Evolutionary conservation across 1,140 invertebrate species (phyloP).

Genomic region (Nephotettix cincticeps): DNA sequence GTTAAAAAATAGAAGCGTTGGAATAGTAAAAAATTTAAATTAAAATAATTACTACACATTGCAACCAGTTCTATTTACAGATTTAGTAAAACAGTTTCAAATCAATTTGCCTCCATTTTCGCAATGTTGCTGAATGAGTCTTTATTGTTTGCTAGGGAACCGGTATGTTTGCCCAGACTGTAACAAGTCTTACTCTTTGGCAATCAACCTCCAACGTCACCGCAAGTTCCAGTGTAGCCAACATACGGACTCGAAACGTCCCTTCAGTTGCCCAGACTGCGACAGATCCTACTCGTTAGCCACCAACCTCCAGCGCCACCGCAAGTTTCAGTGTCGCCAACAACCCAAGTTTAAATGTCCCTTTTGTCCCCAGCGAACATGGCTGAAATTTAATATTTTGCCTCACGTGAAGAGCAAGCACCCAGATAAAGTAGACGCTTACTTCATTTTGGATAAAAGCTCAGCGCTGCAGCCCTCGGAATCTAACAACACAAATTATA

Average conservation of each 20-base stretch:
- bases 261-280: constrained; percentile 46
- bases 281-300: constrained; percentile 53
- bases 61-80: too few relatives aligned
- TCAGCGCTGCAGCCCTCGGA: not conserved
- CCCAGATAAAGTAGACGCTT: not conserved
- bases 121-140: too few relatives aligned
- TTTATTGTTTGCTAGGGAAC: too few relatives aligned
- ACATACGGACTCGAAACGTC: constrained; percentile 51
- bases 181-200: constrained; percentile 52
- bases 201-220: constrained; percentile 54
- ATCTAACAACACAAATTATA: not conserved
- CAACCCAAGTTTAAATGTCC: constrained; percentile 52
- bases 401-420: constrained; percentile 2
- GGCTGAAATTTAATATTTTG: constrained; percentile 50
- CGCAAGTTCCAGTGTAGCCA: constrained; percentile 55
- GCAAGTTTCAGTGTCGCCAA: constrained; percentile 55
- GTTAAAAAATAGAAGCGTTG: too few relatives aligned
- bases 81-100: too few relatives aligned
- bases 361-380: constrained; percentile 51
- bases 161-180: constrained; percentile 45
- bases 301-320: constrained; percentile 54
- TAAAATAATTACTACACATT: too few relatives aligned
- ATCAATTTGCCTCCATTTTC: too few relatives aligned
- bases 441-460: not conserved
- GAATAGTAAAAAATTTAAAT: too few relatives aligned